A percentile compares a stretch with the other conserved stretches of the same genome.
These are phyloP conservation scores for Lycocorax pyrrhopterus DNA, from an alignment of 2,113 vertebrate genomes.

Conservation along the genomic window DNA sequence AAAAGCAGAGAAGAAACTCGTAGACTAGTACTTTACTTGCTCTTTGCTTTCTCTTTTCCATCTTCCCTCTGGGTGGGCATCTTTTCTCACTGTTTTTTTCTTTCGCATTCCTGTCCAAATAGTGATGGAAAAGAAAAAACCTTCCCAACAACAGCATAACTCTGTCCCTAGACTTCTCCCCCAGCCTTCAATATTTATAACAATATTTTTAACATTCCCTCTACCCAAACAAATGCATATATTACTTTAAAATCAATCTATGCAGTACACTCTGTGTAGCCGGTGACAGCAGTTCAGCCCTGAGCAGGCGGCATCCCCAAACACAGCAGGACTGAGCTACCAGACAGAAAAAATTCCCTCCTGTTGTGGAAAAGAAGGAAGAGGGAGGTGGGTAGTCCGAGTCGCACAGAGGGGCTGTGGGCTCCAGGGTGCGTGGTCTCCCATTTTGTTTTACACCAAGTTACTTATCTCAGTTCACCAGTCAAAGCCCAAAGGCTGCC, in stretches of 20 bases:
- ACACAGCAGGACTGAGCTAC: rapidly evolving
- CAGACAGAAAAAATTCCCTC: neutral
- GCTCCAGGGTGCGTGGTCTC: neutral
- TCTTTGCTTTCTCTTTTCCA: neutral
- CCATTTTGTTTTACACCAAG: neutral
- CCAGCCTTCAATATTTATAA: neutral
- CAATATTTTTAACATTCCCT: neutral
- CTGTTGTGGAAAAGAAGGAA: neutral
- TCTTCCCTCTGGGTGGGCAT: neutral
- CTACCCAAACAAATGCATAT: neutral
- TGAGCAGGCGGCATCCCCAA: neutral
- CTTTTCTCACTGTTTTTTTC: neutral
- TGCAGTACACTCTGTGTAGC: neutral
- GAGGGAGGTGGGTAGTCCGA: neutral
- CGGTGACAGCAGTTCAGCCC: rapidly evolving
- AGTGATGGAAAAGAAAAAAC: neutral
- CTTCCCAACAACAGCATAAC: neutral
- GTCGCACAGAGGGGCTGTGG: rapidly evolving
- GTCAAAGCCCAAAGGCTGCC: neutral
- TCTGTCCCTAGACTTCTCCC: neutral
- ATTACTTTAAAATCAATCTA: neutral
- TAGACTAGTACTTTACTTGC: neutral
- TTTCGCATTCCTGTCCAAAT: neutral
- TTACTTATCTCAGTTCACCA: neutral
- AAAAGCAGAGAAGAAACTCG: constrained; percentile 21